phyloP scores from a whole-genome alignment of 2,113 vertebrate species.

The Otolemur garnettii region DNA sequence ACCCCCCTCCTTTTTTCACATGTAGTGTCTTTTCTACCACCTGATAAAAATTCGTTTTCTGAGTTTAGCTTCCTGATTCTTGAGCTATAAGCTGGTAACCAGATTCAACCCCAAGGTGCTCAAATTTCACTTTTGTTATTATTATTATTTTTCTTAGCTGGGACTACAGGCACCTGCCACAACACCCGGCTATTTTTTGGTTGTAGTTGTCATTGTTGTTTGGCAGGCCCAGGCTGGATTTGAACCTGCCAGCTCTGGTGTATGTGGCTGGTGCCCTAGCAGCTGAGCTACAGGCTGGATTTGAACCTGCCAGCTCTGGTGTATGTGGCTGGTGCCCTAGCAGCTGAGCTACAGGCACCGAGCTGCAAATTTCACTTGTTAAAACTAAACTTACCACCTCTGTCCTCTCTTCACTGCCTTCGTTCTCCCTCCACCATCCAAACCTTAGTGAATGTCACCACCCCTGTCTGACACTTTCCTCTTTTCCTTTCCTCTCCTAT shows the following conservation, averaged over 20 bases:
- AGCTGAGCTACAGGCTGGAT: no score
- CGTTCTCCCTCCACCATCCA: fast-evolving
- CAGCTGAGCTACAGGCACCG: no score
- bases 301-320: no score
- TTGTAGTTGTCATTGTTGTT: no score
- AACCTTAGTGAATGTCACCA: background rate
- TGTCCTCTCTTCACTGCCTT: background rate
- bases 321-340: no score
- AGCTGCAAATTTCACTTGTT: background rate
- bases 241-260: no score
- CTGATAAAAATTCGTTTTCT: background rate
- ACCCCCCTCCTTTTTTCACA: background rate
- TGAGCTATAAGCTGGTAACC: background rate
- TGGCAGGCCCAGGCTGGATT: no score
- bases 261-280: no score
- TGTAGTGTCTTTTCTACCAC: background rate
- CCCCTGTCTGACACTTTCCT: background rate
- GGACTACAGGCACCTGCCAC: no score
- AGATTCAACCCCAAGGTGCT: background rate
- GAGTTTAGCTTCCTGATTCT: background rate
- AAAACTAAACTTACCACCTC: background rate
- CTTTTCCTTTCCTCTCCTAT: background rate
- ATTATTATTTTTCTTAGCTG: no score
- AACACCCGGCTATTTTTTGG: no score
- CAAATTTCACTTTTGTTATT: background rate